Evolutionary conservation across 2,113 vertebrate species (phyloP).

Genomic region (Azemiops feae): DNA sequence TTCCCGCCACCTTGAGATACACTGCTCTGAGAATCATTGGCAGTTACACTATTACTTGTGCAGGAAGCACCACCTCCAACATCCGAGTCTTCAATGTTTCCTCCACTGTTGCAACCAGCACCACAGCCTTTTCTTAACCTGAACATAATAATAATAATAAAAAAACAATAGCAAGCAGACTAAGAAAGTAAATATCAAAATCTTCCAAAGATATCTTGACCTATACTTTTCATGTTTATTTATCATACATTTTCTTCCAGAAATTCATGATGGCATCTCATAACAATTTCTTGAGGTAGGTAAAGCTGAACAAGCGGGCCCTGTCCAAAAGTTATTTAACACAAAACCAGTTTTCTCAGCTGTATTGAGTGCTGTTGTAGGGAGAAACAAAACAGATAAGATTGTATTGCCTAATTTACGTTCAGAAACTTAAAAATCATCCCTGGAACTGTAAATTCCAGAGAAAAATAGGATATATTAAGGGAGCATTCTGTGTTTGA

Average conservation of each 20-base stretch:
- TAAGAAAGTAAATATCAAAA: neutral
- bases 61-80: constrained; percentile 85
- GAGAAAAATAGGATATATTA: neutral
- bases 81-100: constrained; percentile 96
- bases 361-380: neutral
- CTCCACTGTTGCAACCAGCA: constrained; percentile 96
- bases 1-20: constrained; percentile 70
- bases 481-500: neutral
- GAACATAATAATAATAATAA: neutral
- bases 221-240: neutral
- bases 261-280: neutral
- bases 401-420: neutral
- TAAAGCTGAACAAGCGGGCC: neutral
- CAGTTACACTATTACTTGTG: constrained; percentile 80
- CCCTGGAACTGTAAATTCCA: neutral
- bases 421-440: neutral
- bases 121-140: constrained; percentile 96
- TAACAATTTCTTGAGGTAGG: neutral
- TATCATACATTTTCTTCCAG: neutral
- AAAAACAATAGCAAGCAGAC: neutral
- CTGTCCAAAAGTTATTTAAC: neutral
- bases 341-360: neutral
- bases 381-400: neutral
- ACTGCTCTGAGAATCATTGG: constrained; percentile 84
- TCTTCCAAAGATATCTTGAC: neutral